Percentiles rank a stretch among this genome's conserved stretches.
Evolutionary conservation across 2,888 invertebrate genomes (phyloP).

Genomic region (Drosophila robusta): DNA sequence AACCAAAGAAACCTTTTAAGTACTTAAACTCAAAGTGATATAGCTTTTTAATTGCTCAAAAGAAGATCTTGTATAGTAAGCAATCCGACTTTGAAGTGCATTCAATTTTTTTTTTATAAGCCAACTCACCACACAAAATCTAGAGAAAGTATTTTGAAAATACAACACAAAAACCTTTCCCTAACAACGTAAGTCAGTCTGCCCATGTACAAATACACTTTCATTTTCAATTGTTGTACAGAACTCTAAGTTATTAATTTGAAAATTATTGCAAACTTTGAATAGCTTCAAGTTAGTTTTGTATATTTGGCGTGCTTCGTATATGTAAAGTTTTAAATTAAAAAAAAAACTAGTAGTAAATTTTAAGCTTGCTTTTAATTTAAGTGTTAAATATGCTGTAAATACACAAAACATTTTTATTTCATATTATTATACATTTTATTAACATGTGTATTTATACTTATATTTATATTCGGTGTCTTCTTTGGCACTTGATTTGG

Average conservation of each 20-base stretch:
- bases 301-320: slow-evolving; percentile 58
- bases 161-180: slow-evolving; percentile 8
- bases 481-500: slow-evolving; percentile 40
- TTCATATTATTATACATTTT: slow-evolving; percentile 46
- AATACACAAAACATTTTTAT: slow-evolving; percentile 62
- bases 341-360: slow-evolving; percentile 4
- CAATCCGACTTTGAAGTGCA: slow-evolving; percentile 3
- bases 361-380: slow-evolving; percentile 61
- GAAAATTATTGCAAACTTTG: slow-evolving; percentile 28
- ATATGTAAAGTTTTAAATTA: slow-evolving; percentile 17
- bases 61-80: neutral
- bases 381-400: slow-evolving; percentile 69
- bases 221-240: slow-evolving; percentile 33
- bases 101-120: slow-evolving; percentile 29
- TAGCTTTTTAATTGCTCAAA: slow-evolving; percentile 60
- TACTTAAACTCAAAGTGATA: neutral
- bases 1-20: neutral
- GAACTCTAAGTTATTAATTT: slow-evolving; percentile 36
- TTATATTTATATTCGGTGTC: slow-evolving; percentile 16
- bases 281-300: slow-evolving; percentile 37
- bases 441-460: slow-evolving; percentile 22
- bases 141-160: slow-evolving; percentile 37
- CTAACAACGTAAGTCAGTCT: slow-evolving; percentile 42
- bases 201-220: slow-evolving; percentile 24
- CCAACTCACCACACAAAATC: slow-evolving; percentile 85